Evolutionary conservation across 2,888 invertebrate genomes (phyloP).

Genomic region (Parasteatoda lunata): DNA sequence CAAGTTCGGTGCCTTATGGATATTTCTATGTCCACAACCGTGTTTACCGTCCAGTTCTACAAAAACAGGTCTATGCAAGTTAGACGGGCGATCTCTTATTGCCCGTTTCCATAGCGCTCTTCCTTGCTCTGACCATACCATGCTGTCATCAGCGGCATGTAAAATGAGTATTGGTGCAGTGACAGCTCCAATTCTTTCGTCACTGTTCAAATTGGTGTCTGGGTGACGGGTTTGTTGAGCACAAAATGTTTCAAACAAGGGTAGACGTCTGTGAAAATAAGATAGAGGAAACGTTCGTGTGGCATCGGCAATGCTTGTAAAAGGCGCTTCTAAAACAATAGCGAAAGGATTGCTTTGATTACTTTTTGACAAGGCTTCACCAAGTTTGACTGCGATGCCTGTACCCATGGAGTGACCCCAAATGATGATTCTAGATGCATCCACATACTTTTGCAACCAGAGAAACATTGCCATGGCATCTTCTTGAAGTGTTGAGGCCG

Average conservation of each 20-base stretch:
- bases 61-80: constrained; percentile 76
- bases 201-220: constrained; percentile 67
- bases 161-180: constrained; percentile 86
- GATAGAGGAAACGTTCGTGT: constrained; percentile 87
- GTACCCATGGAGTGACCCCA: constrained; percentile 97
- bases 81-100: neutral
- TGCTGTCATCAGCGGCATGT: constrained; percentile 91
- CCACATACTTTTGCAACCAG: constrained; percentile 79
- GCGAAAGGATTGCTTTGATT: constrained; percentile 77
- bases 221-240: constrained; percentile 81
- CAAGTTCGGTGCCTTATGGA: constrained; percentile 85
- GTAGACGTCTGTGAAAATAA: constrained; percentile 82
- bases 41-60: constrained; percentile 82
- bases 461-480: constrained; percentile 86
- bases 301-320: constrained; percentile 93
- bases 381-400: constrained; percentile 82
- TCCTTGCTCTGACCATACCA: constrained; percentile 88
- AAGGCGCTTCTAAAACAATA: constrained; percentile 92
- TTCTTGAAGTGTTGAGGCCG: constrained; percentile 87
- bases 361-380: constrained; percentile 77
- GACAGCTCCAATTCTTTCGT: constrained; percentile 74
- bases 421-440: constrained; percentile 83
- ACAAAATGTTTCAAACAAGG: constrained; percentile 87
- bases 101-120: constrained; percentile 78
- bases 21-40: constrained; percentile 88